phyloP scores from a whole-genome alignment of 2,113 vertebrate species.

The Xenopus laevis region DNA sequence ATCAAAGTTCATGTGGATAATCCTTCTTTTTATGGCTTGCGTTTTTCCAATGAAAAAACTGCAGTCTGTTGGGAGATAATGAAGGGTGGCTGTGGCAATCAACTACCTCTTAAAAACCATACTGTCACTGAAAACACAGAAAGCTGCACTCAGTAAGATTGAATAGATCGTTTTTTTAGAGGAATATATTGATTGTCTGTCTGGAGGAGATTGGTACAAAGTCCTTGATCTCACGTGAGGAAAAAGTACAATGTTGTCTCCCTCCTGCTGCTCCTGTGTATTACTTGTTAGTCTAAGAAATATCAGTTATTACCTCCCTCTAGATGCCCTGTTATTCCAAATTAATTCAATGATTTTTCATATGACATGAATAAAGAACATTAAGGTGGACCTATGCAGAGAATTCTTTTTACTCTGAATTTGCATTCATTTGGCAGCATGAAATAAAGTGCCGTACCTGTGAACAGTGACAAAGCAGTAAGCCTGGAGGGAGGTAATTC shows the following conservation, averaged over 20 bases:
- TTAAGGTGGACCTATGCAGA: too few species aligned
- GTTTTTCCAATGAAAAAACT: neutral
- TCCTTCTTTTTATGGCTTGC: neutral
- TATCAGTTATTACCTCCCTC: too few species aligned
- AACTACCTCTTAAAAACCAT: neutral
- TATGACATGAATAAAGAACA: too few species aligned
- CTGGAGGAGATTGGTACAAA: neutral
- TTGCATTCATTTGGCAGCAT: too few species aligned
- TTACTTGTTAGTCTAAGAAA: too few species aligned
- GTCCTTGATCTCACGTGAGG: neutral
- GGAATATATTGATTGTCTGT: neutral
- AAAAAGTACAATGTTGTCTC: neutral
- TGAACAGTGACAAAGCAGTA: too few species aligned
- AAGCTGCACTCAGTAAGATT: neutral
- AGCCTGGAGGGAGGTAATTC: too few species aligned
- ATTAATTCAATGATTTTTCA: too few species aligned
- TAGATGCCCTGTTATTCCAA: too few species aligned
- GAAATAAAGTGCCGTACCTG: too few species aligned
- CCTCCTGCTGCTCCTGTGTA: neutral
- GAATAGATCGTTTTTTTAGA: neutral
- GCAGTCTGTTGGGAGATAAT: neutral
- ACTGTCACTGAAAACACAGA: neutral
- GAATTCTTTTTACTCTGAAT: too few species aligned
- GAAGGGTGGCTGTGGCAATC: neutral
- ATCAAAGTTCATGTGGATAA: neutral